Evolutionary conservation across 2,113 vertebrate genomes (phyloP).

Genomic region (Pygoscelis adeliae): DNA sequence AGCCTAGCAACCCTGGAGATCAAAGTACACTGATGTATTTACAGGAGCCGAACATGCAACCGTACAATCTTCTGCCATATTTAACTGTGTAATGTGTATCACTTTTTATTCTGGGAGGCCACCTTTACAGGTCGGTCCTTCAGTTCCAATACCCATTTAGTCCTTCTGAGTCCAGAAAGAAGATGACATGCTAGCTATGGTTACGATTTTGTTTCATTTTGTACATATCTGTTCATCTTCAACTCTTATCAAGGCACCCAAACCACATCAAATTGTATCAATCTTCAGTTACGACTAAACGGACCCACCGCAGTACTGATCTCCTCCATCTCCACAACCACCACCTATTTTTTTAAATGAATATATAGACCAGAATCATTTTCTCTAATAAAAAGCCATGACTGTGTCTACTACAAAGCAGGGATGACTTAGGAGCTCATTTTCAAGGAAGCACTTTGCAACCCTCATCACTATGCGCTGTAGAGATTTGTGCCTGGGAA

Average conservation of each 20-base stretch:
- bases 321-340: neutral
- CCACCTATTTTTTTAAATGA: neutral
- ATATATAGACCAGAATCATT: neutral
- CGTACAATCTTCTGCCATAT: neutral
- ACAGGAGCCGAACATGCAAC: neutral
- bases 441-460: neutral
- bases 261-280: neutral
- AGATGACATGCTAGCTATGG: neutral
- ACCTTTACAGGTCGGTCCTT: neutral
- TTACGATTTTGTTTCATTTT: neutral
- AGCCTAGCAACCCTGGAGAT: neutral
- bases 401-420: neutral
- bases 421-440: neutral
- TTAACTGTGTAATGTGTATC: neutral
- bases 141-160: neutral
- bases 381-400: neutral
- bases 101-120: neutral
- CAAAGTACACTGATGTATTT: slow-evolving; percentile 1
- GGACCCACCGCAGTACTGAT: neutral
- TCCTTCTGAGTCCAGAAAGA: neutral
- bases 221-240: neutral
- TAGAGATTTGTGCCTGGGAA: neutral
- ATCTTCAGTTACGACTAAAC: neutral
- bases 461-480: neutral
- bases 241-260: neutral